These are phyloP conservation scores for Pelecanoides urinatrix DNA, from an alignment of 2,113 vertebrate species.

Conservation along the genomic window DNA sequence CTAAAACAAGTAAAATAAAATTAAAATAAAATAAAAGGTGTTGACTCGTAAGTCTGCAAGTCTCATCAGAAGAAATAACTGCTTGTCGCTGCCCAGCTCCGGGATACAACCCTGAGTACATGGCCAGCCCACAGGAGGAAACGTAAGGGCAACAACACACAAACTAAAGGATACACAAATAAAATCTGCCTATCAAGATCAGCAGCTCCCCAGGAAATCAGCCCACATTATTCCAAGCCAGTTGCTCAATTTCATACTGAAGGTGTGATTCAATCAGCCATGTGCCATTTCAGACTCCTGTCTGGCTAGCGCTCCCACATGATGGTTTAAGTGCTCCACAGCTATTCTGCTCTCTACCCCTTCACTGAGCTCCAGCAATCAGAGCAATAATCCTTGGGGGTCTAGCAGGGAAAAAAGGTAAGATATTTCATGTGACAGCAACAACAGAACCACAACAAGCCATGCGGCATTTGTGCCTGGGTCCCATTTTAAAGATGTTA, in stretches of 20 bases:
- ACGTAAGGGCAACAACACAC: background rate
- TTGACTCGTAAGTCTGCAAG: background rate
- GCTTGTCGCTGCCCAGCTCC: background rate
- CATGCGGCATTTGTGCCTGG: fast-evolving
- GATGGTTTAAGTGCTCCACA: background rate
- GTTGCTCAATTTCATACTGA: background rate
- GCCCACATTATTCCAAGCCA: background rate
- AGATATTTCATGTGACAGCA: background rate
- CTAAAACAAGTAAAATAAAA: background rate
- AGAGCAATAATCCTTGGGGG: background rate
- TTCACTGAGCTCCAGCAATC: background rate
- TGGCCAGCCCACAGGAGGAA: background rate
- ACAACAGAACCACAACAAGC: background rate
- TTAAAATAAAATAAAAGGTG: no score
- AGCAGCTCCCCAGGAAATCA: background rate
- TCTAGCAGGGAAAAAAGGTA: background rate
- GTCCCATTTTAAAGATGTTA: background rate
- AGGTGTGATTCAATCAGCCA: background rate
- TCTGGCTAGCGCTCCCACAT: background rate
- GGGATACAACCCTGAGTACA: background rate
- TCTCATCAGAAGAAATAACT: background rate
- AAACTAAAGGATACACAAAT: background rate
- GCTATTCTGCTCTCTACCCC: background rate
- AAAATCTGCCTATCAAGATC: background rate
- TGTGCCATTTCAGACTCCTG: background rate